Evolutionary conservation across 2,113 vertebrate genomes (phyloP), one percentile per base, ranked within the genome.

Genomic region (Mirza zaza): DNA sequence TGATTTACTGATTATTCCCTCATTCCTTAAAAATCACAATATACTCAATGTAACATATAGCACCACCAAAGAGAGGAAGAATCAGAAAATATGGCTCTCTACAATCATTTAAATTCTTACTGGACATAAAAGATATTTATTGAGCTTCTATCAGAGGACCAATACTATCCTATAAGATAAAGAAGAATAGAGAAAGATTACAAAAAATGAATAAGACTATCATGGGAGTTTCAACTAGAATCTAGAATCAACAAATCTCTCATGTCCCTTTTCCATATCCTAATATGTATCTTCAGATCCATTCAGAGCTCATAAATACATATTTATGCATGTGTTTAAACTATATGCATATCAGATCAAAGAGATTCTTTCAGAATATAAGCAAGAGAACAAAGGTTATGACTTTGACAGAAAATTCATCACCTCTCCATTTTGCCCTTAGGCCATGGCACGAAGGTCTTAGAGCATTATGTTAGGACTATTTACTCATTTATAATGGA

Each of bases 371-470:
- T 81, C 29, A 77, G 36, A 87, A 92, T 36, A 65, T 17, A 65
- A 95, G 42, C 39, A 87, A n/a, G 36, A 68, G 34, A 59, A 67
- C 39, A 86, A 97, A 87, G 21, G 18, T 73, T 82, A 57, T 57
- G 21, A 84, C 36, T 75, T 65, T 83, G 55, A 95, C 42, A 92
- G 93, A 95, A 87, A 91, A 93, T 65, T 65, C 20, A 65, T 75
- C 63, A 17, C 45, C 67, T 87, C 65, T 77, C 59, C 82, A 73
- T 65, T 73, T 75, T 83, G 34, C 50, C 77, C 15, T 61, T 45
- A 57, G 50, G 48, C 20, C 57, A 48, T 11, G 45, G 50, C 23
- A 71, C 32, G 25, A 83, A 61, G 36, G 68, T 79, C 85, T 88
- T 27, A 50, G 18, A 85, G 65, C 21, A 80, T 77, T 50, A 95